Conservation (phyloP, 2,113 vertebrate genomes). For the Heloderma charlesbogerti region DNA sequence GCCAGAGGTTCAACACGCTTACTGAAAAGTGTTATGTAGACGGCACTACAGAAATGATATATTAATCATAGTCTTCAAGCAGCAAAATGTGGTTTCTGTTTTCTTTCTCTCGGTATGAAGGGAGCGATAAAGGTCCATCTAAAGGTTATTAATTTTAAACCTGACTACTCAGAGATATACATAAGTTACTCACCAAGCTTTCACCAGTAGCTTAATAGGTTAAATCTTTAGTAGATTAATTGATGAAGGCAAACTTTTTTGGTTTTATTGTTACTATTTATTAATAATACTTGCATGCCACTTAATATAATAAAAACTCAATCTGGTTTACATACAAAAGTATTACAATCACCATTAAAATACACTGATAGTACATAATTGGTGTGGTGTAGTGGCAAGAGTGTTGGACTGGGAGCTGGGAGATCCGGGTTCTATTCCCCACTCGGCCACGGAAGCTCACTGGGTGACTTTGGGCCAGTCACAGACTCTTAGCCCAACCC, state of each 20-base stretch:
- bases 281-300: too few relatives aligned
- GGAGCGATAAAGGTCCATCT: background rate
- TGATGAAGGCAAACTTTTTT: background rate
- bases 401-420: too few relatives aligned
- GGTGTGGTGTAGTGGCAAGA: too few relatives aligned
- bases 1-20: too few relatives aligned
- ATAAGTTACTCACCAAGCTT: too few relatives aligned
- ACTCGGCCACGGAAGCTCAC: too few relatives aligned
- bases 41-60: background rate
- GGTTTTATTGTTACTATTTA: background rate
- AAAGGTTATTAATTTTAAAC: background rate
- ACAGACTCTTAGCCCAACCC: too few relatives aligned
- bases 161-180: background rate
- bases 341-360: too few relatives aligned
- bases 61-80: background rate
- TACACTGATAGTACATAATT: too few relatives aligned
- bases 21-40: background rate
- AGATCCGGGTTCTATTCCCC: too few relatives aligned
- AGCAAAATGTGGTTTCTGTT: background rate
- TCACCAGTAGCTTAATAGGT: background rate
- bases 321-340: background rate
- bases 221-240: background rate
- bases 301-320: too few relatives aligned
- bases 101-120: background rate
- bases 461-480: too few relatives aligned